A percentile compares a stretch with the other conserved stretches of the same genome.
These are phyloP conservation scores for Tursiops truncatus DNA, from an alignment of 2,113 vertebrate genomes.

Conservation along the genomic window DNA sequence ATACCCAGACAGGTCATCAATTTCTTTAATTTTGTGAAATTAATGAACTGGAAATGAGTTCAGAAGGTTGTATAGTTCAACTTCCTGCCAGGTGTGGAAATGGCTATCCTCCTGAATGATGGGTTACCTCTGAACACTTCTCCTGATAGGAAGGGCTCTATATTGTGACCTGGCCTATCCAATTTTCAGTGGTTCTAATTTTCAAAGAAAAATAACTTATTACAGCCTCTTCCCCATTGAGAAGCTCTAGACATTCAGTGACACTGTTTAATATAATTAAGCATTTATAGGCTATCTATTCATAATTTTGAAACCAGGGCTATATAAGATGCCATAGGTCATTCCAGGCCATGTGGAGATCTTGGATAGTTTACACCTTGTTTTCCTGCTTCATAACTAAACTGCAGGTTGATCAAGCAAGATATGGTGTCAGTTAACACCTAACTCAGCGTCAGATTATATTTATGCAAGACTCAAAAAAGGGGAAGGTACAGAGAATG, in stretches of 20 bases:
- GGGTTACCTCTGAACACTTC: neutral
- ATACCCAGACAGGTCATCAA: neutral
- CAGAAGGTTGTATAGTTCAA: neutral
- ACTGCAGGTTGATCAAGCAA: neutral
- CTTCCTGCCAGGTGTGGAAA: neutral
- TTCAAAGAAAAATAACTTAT: slow-evolving; percentile 33
- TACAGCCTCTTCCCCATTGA: neutral
- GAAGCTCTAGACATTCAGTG: neutral
- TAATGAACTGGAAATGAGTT: neutral
- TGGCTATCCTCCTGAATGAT: neutral
- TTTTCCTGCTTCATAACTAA: slow-evolving; percentile 50
- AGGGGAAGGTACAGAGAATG: neutral
- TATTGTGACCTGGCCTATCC: neutral
- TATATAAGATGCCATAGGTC: neutral
- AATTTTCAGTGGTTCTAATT: neutral
- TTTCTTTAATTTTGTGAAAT: slow-evolving; percentile 12
- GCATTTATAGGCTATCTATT: neutral
- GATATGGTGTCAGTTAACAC: slow-evolving; percentile 22
- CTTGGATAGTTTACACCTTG: slow-evolving; percentile 1
- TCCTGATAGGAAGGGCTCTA: neutral
- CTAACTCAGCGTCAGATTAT: slow-evolving; percentile 30
- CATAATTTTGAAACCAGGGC: slow-evolving; percentile 30
- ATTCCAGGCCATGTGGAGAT: neutral
- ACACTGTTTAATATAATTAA: slow-evolving; percentile 38
- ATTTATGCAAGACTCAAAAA: slow-evolving; percentile 36